Evolutionary conservation across 2,113 vertebrate genomes (phyloP).

Genomic region (Beaufortia kweichowensis): DNA sequence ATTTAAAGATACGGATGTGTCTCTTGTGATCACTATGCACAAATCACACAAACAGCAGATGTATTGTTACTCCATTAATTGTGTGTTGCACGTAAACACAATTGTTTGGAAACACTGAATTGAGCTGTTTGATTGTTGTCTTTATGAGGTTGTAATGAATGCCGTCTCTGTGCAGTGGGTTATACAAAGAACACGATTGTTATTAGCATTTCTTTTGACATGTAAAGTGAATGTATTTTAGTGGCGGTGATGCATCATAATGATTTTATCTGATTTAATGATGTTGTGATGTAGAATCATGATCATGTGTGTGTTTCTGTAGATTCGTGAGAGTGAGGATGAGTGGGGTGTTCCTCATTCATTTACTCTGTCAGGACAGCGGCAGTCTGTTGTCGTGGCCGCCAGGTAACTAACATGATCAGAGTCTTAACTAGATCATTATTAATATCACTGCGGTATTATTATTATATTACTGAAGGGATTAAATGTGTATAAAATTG

Average conservation of each 20-base stretch:
- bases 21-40: no score
- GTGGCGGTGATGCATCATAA: no score
- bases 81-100: neutral
- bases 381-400: constrained; percentile 90
- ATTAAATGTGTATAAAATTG: no score
- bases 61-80: neutral
- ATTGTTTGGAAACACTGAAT: neutral
- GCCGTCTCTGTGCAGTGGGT: no score
- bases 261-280: no score
- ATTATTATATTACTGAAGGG: no score
- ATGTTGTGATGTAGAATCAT: constrained; percentile 38
- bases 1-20: no score
- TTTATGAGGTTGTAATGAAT: constrained; percentile 1
- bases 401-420: constrained; percentile 77
- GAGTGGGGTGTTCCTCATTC: constrained; percentile 96
- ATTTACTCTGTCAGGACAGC: constrained; percentile 88
- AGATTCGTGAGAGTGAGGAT: constrained; percentile 94
- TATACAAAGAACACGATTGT: no score
- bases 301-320: constrained; percentile 48
- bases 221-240: no score
- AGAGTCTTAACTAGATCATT: neutral
- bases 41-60: constrained; percentile 6
- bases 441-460: no score
- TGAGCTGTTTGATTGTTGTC: neutral
- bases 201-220: no score